Evolutionary conservation across 2,888 invertebrate species (phyloP).

Genomic region (Nephrocerus scutellatus): DNA sequence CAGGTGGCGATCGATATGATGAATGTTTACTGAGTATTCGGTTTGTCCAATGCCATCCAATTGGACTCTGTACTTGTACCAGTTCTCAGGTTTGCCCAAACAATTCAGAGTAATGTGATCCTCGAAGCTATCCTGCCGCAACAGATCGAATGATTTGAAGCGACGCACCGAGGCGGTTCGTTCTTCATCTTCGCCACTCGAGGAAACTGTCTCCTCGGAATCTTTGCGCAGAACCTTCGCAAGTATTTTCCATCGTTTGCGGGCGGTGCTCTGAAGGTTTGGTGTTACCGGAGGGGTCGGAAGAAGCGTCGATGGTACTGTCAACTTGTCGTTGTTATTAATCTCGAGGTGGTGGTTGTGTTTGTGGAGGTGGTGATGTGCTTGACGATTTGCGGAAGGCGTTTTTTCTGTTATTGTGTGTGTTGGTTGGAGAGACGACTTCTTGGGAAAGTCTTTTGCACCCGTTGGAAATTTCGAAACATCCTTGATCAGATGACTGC

Average conservation of each 20-base stretch:
- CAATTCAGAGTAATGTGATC: slow-evolving; percentile 45
- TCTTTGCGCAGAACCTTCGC: slow-evolving; percentile 56
- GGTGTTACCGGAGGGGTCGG: slow-evolving; percentile 43
- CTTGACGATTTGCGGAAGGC: slow-evolving; percentile 8
- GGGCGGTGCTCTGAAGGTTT: slow-evolving; percentile 50
- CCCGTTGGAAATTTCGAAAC: too few relatives aligned
- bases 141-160: slow-evolving; percentile 55
- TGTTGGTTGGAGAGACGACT: slow-evolving; percentile 15
- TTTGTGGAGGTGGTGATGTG: slow-evolving; percentile 1
- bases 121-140: slow-evolving; percentile 49
- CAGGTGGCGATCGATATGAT: slow-evolving; percentile 55
- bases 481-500: slow-evolving; percentile 25
- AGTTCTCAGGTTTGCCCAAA: slow-evolving; percentile 49
- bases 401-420: slow-evolving; percentile 17
- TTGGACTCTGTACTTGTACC: slow-evolving; percentile 57
- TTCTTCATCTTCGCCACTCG: slow-evolving; percentile 41
- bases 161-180: slow-evolving; percentile 53
- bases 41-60: slow-evolving; percentile 41
- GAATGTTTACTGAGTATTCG: slow-evolving; percentile 54
- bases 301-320: slow-evolving; percentile 22
- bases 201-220: slow-evolving; percentile 43
- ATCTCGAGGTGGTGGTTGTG: slow-evolving; percentile 15
- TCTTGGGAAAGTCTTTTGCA: too few relatives aligned
- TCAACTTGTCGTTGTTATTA: slow-evolving; percentile 22
- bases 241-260: slow-evolving; percentile 63